Conservation (phyloP, 2,797 vertebrate species). For the Malurus splendens region DNA sequence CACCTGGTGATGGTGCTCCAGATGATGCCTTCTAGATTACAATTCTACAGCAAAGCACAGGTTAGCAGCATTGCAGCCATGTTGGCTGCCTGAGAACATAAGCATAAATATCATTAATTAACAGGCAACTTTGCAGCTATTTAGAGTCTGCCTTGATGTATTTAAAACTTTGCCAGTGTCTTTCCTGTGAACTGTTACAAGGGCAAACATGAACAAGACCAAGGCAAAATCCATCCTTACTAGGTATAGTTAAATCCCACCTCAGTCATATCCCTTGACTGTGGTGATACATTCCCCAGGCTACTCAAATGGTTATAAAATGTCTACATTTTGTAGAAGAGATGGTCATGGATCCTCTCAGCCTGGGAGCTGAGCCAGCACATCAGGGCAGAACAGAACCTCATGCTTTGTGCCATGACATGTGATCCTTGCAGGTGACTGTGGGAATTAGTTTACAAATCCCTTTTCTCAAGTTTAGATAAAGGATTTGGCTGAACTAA, state of each 20-base stretch:
- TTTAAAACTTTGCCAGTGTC: not conserved
- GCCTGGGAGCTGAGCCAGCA: not conserved
- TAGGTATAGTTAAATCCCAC: not conserved
- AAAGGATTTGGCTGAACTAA: not conserved
- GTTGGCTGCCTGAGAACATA: not conserved
- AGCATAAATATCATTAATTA: not conserved
- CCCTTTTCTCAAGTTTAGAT: not conserved
- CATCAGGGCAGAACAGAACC: not conserved
- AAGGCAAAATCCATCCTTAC: not conserved
- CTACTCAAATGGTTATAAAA: not conserved
- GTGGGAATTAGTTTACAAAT: not conserved
- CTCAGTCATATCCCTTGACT: not conserved
- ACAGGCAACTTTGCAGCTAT: not conserved
- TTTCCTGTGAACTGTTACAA: not conserved
- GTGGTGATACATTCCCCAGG: not conserved
- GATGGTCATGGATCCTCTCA: not conserved
- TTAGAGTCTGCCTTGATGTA: not conserved
- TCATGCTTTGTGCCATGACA: not conserved
- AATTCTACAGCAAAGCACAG: not conserved
- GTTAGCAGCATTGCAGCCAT: not conserved
- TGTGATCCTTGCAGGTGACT: not conserved
- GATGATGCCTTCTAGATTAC: fast-evolving
- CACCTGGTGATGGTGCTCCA: not conserved
- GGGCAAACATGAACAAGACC: not conserved
- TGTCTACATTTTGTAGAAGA: not conserved